Base-by-base conservation (phyloP, 2,113 vertebrate species). In the Strix uralensis region DNA sequence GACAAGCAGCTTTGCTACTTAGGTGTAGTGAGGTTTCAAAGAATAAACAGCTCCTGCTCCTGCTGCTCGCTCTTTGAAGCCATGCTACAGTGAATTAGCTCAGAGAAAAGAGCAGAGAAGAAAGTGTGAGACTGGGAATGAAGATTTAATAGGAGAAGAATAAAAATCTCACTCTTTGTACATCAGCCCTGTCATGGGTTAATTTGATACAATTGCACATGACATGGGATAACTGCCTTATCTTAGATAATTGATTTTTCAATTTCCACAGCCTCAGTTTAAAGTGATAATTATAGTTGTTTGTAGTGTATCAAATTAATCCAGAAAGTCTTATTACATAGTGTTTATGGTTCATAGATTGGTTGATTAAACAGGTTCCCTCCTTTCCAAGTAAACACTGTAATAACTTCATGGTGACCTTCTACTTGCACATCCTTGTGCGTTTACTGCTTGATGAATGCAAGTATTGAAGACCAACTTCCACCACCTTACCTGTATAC, bases 1-100 rank as follows among this genome's bases (percentile, higher is more conserved):
- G 40, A 91, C 30, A 67, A 86, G 47, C 65, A 92, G 66, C 30
- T 89, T 89, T 86, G 25, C 89, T 94, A 17, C 77, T 97, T 51
- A 86, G 58, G 70, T 5, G 2, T 27, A 80, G 57, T 32, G 54
- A 69, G 17, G 29, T 81, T 94, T 92, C 92, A 95, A 95, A 92
- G 89, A 77, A 87, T 46, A 91, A 95, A 82, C 32, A 92, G 29
- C 81, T 85, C 58, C 61, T 78, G 46, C 34, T 92, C 67, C 90
- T 5, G 7, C 83, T 94, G 46, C 74, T 93, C 2, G 2, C 47
- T 75, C 73, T 96, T 89, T 91, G 86, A 95, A 91, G 73, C 40
- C 34, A 11, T 23, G 6, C 46, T 78, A 54, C 20, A 44, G 46
- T 32, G 30, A 73, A 86, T 92, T 84, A 94, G n/a, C 20, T 84